A percentile compares a stretch with the other conserved stretches of the same genome.
phyloP scores from a whole-genome alignment of 2,113 vertebrate genomes.

The Otolemur garnettii region DNA sequence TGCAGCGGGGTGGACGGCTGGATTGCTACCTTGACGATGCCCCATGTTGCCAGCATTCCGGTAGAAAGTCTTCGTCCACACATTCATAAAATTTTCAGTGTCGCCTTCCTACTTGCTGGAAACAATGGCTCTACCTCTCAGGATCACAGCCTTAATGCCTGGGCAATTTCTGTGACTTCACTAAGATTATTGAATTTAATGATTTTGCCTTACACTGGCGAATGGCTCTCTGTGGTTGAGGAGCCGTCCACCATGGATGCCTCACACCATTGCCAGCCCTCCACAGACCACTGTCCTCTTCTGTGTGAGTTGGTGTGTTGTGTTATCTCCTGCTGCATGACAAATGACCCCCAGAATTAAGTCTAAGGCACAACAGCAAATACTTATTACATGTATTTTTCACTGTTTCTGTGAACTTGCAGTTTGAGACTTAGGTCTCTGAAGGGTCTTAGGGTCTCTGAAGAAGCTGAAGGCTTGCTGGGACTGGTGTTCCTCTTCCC shows the following conservation, averaged over 20 bases:
- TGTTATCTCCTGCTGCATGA: neutral
- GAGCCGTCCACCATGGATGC: accelerated
- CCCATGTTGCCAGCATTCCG: neutral
- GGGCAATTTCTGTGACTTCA: neutral
- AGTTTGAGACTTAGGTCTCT: neutral
- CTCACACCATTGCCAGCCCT: neutral
- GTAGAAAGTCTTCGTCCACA: neutral
- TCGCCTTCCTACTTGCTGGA: neutral
- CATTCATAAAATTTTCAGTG: accelerated
- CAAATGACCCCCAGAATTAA: neutral
- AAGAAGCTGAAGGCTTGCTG: neutral
- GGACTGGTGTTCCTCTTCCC: neutral
- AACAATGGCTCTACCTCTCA: neutral
- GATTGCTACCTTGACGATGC: neutral
- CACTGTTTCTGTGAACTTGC: neutral
- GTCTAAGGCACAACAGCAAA: accelerated
- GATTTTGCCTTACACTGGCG: neutral
- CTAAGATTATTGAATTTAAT: neutral
- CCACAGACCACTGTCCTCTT: neutral
- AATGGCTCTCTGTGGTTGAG: accelerated
- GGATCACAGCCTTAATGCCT: too few species aligned
- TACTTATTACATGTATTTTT: too few species aligned
- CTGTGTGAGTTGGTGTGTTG: accelerated
- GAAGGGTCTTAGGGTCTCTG: neutral
- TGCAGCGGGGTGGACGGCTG: neutral